These are phyloP conservation scores for Hippoglossus hippoglossus DNA, from an alignment of 2,797 vertebrate species.

Conservation along the genomic window DNA sequence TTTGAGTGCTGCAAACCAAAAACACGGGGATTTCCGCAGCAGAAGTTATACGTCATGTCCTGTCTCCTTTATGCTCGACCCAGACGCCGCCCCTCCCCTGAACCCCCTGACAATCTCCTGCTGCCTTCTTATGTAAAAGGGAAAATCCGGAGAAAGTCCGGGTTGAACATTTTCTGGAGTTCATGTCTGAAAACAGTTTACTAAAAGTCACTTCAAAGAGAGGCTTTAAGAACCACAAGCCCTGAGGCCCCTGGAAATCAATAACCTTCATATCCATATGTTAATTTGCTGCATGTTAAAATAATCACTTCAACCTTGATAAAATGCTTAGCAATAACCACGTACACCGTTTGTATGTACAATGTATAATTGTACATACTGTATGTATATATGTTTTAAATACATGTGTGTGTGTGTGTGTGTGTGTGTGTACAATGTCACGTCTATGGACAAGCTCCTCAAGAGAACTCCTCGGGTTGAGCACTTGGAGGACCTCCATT, in stretches of 20 bases:
- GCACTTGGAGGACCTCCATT: slow-evolving; percentile 50
- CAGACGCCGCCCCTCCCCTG: no score
- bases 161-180: no score
- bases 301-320: background rate
- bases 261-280: slow-evolving; percentile 3
- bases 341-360: slow-evolving; percentile 30
- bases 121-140: no score
- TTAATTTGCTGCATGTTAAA: slow-evolving; percentile 1
- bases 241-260: background rate
- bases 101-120: no score
- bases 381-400: slow-evolving; percentile 2
- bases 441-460: slow-evolving; percentile 39
- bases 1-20: no score
- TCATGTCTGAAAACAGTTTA: no score
- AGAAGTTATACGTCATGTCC: no score
- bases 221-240: background rate
- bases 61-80: no score
- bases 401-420: background rate
- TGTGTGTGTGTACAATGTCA: slow-evolving; percentile 15
- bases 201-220: background rate
- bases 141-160: no score
- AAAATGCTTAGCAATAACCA: slow-evolving; percentile 11
- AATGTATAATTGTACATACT: slow-evolving; percentile 12
- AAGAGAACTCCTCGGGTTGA: slow-evolving; percentile 80
- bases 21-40: no score